Evolutionary conservation across 2,797 vertebrate genomes (phyloP), one percentile per base, ranked within the genome.

Genomic region (Mus caroli): DNA sequence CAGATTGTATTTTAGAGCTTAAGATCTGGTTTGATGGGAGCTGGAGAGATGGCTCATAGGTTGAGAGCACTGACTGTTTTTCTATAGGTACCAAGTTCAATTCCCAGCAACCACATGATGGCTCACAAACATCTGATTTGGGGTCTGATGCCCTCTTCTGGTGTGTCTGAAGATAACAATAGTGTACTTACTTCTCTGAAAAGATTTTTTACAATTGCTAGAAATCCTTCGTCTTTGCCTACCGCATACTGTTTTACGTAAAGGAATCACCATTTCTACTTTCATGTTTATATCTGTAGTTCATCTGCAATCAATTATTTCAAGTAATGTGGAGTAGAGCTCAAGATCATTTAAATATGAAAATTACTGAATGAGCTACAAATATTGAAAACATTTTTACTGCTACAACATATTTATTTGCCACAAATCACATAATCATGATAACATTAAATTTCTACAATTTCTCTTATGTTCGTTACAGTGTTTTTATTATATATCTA

Each of bases 61-160:
- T n/a, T 69, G 67, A 69, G 2, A 69, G 67, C 2, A 19, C 67
- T 69, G 34, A 19, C 34, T 69, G 14, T 7, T 69, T 15, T 69
- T 69, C 15, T 2, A 69, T n/a, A 69, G 34, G 34, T n/a, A 17
- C 67, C 8, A 15, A n/a, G 34, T n/a, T 69, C 34, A 69, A 17
- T 69, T 69, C 31, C 64, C 31, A 7, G 14, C 64, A n/a, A n/a
- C 7, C 34, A 19, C 15, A 17, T 19, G 34, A 69, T 69, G 34
- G 2, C 34, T 69, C 0, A 69, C 15, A 69, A 69, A n/a, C 34
- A 19, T 69, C 34, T n/a, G 34, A n/a, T 17, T 19, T 69, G 67
- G 15, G 67, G n/a, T n/a, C 6, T 1, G 2, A 69, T n/a, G 2
- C 3, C 2, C 1, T 69, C 34, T 19, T n/a, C 31, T n/a, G 14